A percentile compares a stretch with the other conserved stretches of the same genome.
Conservation (phyloP, 2,113 vertebrate species). For the Calonectris borealis region DNA sequence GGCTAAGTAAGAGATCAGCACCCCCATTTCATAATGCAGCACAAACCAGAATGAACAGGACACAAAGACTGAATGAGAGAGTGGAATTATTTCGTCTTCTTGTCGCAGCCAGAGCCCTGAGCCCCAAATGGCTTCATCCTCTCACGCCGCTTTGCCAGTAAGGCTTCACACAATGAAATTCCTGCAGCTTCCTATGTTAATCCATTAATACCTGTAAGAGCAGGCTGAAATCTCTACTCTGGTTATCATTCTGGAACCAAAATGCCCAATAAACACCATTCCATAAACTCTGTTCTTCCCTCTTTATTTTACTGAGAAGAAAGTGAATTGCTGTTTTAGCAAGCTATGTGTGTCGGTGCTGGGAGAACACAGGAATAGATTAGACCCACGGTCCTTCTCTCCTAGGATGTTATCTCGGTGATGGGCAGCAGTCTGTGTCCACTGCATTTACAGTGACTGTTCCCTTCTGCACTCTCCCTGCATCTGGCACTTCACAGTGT, state of each 20-base stretch:
- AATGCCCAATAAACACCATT: neutral
- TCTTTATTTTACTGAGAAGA: neutral
- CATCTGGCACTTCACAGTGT: neutral
- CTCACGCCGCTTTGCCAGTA: neutral
- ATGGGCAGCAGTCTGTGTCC: neutral
- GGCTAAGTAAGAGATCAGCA: conserved; percentile 14
- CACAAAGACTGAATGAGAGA: neutral
- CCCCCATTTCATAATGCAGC: conserved; percentile 7
- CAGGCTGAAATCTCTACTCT: conserved; percentile 2
- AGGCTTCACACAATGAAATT: conserved; percentile 2
- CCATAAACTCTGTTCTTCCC: neutral
- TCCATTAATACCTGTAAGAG: conserved; percentile 35
- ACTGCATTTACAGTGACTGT: neutral
- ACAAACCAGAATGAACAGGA: neutral
- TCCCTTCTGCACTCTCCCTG: neutral
- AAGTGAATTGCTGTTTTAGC: neutral
- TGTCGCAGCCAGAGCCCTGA: conserved; percentile 9
- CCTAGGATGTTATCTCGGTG: neutral
- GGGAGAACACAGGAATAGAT: neutral
- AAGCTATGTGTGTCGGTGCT: neutral
- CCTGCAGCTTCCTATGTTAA: conserved; percentile 14
- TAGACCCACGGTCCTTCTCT: neutral
- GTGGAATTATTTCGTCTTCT: conserved; percentile 14
- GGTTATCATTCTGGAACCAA: neutral
- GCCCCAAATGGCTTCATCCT: conserved; percentile 20